Base-by-base conservation (phyloP, 2,888 invertebrate species). In the Andrena hattorfiana region DNA sequence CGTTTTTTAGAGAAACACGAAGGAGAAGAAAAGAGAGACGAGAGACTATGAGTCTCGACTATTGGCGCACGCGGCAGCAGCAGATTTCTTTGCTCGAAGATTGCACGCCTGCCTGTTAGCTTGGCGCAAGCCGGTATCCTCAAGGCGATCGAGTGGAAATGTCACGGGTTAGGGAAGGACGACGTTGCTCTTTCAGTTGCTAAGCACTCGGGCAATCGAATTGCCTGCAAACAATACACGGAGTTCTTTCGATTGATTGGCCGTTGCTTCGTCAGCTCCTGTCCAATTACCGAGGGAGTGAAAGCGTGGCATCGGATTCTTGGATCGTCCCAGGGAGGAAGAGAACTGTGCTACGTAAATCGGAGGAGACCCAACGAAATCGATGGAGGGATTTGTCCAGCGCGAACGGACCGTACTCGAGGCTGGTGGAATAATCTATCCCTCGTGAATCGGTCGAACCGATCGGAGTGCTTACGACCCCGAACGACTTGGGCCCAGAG, bases 61-160 rank as follows among this genome's bases (percentile, higher is more conserved):
- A 68, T 30, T 48, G 26, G 64, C 56, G 77, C 83, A 83, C 83
- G 74, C 75, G 35, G 56, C 66, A 75, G 64, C 51, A 77, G 56
- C 76, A 59, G 23, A 66, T 77, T 81, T 70, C 72, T 73, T 83
- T 81, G 60, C 66, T 35, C 48, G 72, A 73, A 66, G 49, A 28
- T 73, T 67, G 73, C 77, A 81, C 77, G 77, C 62, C 42, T 73
- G 77, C 76, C 72, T 72, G 42, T 83, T 64, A 81, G 73, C 69
- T 76, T 82, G 54, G 32, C 42, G 56, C 76, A 42, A 64, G 35
- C 48, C 56, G 23, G 16, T 32, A 63, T 63, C 49, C 42, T 23
- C 16, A 56, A 30, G 54, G 48, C 64, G 68, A 67, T 48, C 62
- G 66, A 77, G 56, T 32, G 49, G 48, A 75, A 51, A 20, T 10